Percentiles rank a stretch among this genome's conserved stretches.
These are phyloP conservation scores for Melanostoma mellinum DNA, from an alignment of 2,888 invertebrate genomes.

Conservation along the genomic window DNA sequence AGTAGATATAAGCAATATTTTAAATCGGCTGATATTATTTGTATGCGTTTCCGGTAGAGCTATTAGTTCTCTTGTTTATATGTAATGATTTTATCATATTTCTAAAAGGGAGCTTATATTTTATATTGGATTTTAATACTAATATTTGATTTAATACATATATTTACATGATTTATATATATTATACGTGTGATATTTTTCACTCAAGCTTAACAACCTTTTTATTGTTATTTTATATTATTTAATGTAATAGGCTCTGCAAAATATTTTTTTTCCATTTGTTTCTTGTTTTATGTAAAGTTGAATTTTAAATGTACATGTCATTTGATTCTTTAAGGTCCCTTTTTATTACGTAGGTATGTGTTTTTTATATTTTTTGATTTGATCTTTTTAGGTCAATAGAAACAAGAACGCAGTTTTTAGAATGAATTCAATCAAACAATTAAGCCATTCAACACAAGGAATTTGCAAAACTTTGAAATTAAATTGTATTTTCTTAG, in stretches of 20 bases:
- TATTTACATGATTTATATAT: constrained; percentile 54
- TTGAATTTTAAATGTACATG: constrained; percentile 39
- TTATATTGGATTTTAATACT: constrained; percentile 43
- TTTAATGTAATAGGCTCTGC: constrained; percentile 32
- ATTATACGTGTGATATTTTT: constrained; percentile 50
- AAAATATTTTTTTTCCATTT: constrained; percentile 39
- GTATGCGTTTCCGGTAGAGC: constrained; percentile 44
- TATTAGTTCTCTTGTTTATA: constrained; percentile 75
- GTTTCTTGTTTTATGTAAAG: constrained; percentile 37
- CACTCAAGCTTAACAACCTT: constrained; percentile 67
- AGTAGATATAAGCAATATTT: constrained; percentile 49
- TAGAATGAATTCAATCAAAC: not conserved
- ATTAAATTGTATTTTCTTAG: too few species aligned
- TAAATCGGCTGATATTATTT: constrained; percentile 44
- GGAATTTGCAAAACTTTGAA: too few species aligned
- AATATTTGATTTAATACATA: constrained; percentile 28
- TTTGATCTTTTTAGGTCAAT: not conserved
- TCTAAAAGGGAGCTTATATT: constrained; percentile 47
- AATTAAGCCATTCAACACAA: too few species aligned
- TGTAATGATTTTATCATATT: constrained; percentile 34
- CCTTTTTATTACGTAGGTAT: constrained; percentile 77
- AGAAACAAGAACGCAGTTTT: constrained; percentile 34
- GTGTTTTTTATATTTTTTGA: constrained; percentile 38
- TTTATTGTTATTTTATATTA: constrained; percentile 31
- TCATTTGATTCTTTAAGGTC: constrained; percentile 73